Percentiles rank a stretch among this genome's conserved stretches.
These are phyloP conservation scores for Drosophila paranaensis DNA, from an alignment of 2,888 invertebrate genomes.

Conservation along the genomic window DNA sequence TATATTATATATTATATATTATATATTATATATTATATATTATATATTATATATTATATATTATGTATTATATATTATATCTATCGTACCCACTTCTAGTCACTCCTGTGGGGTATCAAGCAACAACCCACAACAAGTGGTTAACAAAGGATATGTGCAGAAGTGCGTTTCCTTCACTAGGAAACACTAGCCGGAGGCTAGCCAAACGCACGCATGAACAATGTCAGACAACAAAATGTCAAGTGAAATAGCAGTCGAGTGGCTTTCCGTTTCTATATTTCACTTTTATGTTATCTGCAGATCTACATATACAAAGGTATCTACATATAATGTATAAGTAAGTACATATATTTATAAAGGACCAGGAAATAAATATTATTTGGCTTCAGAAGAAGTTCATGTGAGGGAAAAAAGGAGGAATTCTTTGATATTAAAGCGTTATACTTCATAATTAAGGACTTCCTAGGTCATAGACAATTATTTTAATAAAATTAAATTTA, in stretches of 20 bases:
- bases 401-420: too few relatives aligned
- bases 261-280: background rate
- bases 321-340: too few relatives aligned
- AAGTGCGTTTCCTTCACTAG: conserved; percentile 5
- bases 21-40: background rate
- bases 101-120: background rate
- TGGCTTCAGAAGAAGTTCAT: too few relatives aligned
- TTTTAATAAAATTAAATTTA: too few relatives aligned
- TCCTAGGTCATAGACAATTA: too few relatives aligned
- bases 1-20: background rate
- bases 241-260: conserved; percentile 13
- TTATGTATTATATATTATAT: background rate
- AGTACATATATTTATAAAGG: too few relatives aligned
- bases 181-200: background rate
- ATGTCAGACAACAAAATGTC: conserved; percentile 10
- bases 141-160: conserved; percentile 53
- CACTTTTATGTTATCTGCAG: too few relatives aligned
- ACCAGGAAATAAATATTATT: too few relatives aligned
- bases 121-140: conserved; percentile 47
- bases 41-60: background rate
- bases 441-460: too few relatives aligned
- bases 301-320: too few relatives aligned
- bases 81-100: background rate
- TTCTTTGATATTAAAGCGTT: too few relatives aligned
- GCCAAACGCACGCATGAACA: background rate